Base-by-base conservation (phyloP, 2,888 invertebrate genomes). In the Thysanoteuthis rhombus region DNA sequence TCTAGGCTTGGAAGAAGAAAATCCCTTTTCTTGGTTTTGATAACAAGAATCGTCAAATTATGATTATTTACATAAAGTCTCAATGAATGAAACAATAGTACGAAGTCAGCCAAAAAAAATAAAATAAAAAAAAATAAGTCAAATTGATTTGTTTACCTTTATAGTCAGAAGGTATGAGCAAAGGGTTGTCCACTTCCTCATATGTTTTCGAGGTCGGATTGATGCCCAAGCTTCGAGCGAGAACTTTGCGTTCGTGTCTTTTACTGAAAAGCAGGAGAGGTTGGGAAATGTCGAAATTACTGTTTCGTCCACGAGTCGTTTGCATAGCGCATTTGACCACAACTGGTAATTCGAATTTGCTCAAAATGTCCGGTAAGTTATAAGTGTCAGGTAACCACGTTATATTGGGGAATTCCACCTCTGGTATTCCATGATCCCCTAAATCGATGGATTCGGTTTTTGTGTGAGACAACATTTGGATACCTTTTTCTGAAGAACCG, bases 121-220 rank as follows among this genome's bases (percentile, higher is more conserved):
- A n/a, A n/a, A n/a, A n/a, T n/a, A n/a, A n/a, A n/a, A n/a, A n/a
- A n/a, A n/a, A n/a, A n/a, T n/a, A 42, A 52, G 22, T 52, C 25
- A 75, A n/a, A 36, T 0, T 75, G 10, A 16, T 3, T 19, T 42
- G n/a, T 93, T 93, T 93, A 96, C 96, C 96, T 95, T 95, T 95
- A 93, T 96, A 96, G 93, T 96, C 96, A 93, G 96, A 95, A 3
- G 96, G 96, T 52, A 96, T 95, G 32, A 96, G 95, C 5, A 96
- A 94, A 1, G 95, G 94, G n/a, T 95, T 95, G 2, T 96, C 96
- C 0, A 95, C 95, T 40, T 95, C 95, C 92, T 95, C 93, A 90
- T 95, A 95, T 90, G 94, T 94, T 32, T 93, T 92, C 1, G 94
- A 94, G 0, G 94, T 94, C 32, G 94, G 94, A 75, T 95, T 94